Conservation (phyloP, 2,797 vertebrate genomes). For the Anguilla pacifica region DNA sequence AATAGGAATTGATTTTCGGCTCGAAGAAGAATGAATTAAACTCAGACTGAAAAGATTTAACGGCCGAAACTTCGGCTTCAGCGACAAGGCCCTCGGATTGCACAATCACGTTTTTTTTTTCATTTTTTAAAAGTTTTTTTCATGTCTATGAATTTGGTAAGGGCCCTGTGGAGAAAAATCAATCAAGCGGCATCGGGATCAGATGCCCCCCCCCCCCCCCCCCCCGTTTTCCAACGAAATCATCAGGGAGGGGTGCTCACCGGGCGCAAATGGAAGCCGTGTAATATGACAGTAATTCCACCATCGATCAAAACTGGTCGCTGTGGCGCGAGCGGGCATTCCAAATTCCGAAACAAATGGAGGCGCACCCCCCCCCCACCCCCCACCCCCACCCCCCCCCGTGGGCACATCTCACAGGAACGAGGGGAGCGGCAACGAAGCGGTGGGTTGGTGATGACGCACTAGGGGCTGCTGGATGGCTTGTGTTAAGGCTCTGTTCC, state of each 20-base stretch:
- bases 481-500: too few species aligned
- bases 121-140: too few species aligned
- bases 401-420: background rate
- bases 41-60: conserved; percentile 15
- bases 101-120: background rate
- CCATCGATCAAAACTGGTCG: background rate
- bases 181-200: background rate
- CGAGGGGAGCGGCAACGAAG: background rate
- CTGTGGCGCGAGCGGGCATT: background rate
- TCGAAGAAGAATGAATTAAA: conserved; percentile 21
- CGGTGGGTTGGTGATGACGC: background rate
- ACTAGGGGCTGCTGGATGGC: too few species aligned
- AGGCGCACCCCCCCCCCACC: too few species aligned
- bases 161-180: background rate
- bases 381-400: too few species aligned
- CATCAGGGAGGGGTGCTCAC: background rate
- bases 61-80: background rate
- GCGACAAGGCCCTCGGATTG: background rate
- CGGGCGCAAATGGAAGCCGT: background rate
- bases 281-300: background rate
- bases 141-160: conserved; percentile 1
- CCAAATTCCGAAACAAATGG: background rate
- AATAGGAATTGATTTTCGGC: conserved; percentile 19
- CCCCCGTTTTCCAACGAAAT: background rate
- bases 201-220: background rate